phyloP scores from a whole-genome alignment of 2,888 invertebrate genomes.

The Plebejus melissa region DNA sequence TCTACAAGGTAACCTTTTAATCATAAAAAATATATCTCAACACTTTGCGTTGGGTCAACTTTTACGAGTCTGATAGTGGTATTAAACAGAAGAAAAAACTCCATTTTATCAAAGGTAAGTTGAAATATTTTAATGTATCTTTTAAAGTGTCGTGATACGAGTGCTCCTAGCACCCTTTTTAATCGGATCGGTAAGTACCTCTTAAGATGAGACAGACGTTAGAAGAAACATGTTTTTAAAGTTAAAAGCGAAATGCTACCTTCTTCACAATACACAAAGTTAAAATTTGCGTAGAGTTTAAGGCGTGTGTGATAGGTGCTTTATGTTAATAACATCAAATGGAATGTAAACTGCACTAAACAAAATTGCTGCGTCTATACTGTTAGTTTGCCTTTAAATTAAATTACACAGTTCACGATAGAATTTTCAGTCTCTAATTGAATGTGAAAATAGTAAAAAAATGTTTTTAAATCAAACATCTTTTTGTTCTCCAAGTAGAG shows the following conservation, averaged over 20 bases:
- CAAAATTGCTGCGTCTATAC: conserved; percentile 12
- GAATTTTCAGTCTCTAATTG: neutral
- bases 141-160: conserved; percentile 16
- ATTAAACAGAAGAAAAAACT: neutral
- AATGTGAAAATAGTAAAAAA: neutral
- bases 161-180: conserved; percentile 14
- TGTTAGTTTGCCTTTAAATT: conserved; percentile 7
- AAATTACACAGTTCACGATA: neutral
- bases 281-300: neutral
- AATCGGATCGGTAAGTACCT: conserved; percentile 23
- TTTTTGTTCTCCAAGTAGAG: neutral
- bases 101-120: conserved; percentile 15
- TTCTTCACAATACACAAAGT: neutral
- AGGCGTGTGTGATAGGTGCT: neutral
- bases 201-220: conserved; percentile 4
- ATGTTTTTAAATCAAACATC: neutral
- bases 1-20: neutral
- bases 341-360: conserved; percentile 4
- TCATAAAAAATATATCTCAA: neutral
- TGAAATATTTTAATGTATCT: conserved; percentile 16
- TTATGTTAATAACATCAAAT: conserved; percentile 6
- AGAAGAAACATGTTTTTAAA: conserved; percentile 13
- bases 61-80: conserved; percentile 16
- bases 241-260: neutral
- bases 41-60: conserved; percentile 4